A percentile compares a stretch with the other conserved stretches of the same genome.
These are phyloP conservation scores for Criorhina ranunculi DNA, from an alignment of 2,888 invertebrate species.

Conservation along the genomic window DNA sequence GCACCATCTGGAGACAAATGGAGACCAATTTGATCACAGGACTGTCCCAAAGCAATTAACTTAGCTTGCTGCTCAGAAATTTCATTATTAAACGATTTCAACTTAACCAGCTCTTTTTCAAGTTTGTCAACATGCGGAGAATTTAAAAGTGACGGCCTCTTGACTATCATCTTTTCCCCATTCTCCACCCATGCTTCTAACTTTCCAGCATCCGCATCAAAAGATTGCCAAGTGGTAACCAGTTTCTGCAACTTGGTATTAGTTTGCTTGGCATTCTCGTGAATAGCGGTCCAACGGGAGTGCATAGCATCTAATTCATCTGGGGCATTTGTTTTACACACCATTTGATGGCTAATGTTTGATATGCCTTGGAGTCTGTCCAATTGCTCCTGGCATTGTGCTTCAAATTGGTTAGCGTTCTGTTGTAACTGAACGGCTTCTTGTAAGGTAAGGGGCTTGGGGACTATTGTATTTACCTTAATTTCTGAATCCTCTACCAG, in stretches of 20 bases:
- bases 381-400: slow-evolving; percentile 91
- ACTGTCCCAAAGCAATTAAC: slow-evolving; percentile 91
- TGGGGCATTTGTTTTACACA: slow-evolving; percentile 90
- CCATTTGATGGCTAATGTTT: slow-evolving; percentile 90
- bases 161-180: slow-evolving; percentile 87
- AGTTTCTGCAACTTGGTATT: slow-evolving; percentile 91
- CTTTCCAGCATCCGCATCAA: slow-evolving; percentile 91
- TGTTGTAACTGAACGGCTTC: slow-evolving; percentile 93
- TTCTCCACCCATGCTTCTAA: slow-evolving; percentile 91
- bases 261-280: slow-evolving; percentile 91
- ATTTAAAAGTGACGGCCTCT: slow-evolving; percentile 87
- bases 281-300: slow-evolving; percentile 93
- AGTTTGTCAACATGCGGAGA: slow-evolving; percentile 91
- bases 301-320: slow-evolving; percentile 94
- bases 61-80: slow-evolving; percentile 94
- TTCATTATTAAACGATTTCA: slow-evolving; percentile 93
- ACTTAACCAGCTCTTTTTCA: slow-evolving; percentile 90
- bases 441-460: slow-evolving; percentile 91
- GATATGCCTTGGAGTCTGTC: slow-evolving; percentile 90
- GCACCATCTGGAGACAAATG: slow-evolving; percentile 92
- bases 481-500: slow-evolving; percentile 95
- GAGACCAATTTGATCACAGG: slow-evolving; percentile 91
- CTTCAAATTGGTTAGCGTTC: slow-evolving; percentile 89
- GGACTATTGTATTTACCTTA: slow-evolving; percentile 86
- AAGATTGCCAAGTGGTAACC: slow-evolving; percentile 92